phyloP scores from a whole-genome alignment of 92 coral and sea anemone species.

The Epizoanthus illoricatus region DNA sequence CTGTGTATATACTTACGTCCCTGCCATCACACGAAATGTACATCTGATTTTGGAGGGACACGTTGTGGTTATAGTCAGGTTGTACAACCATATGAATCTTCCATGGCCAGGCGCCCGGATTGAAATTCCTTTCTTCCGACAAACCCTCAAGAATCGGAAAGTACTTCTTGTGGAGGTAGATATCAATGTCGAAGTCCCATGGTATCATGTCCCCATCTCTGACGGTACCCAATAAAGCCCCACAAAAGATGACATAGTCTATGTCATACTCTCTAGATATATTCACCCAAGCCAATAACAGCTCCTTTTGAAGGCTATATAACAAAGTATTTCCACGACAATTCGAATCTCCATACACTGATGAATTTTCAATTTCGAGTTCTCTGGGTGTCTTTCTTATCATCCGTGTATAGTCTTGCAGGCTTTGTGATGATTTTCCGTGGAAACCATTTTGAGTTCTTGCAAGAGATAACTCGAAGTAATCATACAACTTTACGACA shows the following conservation, averaged over 20 bases:
- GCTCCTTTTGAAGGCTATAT: conserved; percentile 15
- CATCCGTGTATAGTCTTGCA: not conserved
- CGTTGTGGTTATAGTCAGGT: conserved; percentile 23
- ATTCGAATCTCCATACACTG: conserved; percentile 19
- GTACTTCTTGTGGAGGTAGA: conserved; percentile 30
- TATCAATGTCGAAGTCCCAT: conserved; percentile 26
- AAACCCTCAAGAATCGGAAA: conserved; percentile 26
- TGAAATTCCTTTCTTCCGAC: conserved; percentile 16
- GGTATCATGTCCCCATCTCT: conserved; percentile 33
- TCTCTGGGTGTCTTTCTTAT: not conserved
- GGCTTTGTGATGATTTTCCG: not conserved
- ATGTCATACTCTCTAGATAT: conserved; percentile 1
- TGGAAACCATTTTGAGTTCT: not conserved
- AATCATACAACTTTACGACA: not conserved
- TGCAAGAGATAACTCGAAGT: too few species aligned
- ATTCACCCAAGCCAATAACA: not conserved
- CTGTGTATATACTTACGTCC: conserved; percentile 3
- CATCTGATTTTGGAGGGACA: not conserved
- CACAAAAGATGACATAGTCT: conserved; percentile 3
- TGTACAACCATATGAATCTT: conserved; percentile 19
- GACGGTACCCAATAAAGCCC: conserved; percentile 13
- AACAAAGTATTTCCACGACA: conserved; percentile 16
- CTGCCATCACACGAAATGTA: conserved; percentile 24
- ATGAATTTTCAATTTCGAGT: not conserved
- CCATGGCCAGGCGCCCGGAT: conserved; percentile 13